Percentiles rank a stretch among this genome's conserved stretches.
These are phyloP conservation scores for Lasioglossum oenotherae DNA, from an alignment of 2,888 invertebrate genomes.

Conservation along the genomic window DNA sequence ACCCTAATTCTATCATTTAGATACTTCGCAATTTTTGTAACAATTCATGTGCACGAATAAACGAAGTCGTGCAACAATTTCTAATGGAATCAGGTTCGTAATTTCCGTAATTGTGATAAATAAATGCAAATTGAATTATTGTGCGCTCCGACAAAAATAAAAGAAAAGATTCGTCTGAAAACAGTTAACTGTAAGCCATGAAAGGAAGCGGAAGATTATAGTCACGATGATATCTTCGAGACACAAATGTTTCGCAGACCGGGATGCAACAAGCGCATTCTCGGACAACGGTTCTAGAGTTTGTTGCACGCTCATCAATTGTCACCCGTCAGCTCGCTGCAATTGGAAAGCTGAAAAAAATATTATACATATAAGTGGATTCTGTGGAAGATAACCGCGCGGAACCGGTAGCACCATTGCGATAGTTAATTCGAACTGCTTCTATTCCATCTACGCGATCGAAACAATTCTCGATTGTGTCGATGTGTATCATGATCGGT, in stretches of 20 bases:
- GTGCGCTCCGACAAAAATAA: too few relatives aligned
- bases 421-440: neutral
- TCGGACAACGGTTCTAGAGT: conserved; percentile 3
- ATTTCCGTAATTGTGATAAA: too few relatives aligned
- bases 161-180: neutral
- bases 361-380: neutral
- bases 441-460: neutral
- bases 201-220: neutral
- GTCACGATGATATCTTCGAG: neutral
- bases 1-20: too few relatives aligned
- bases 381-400: neutral
- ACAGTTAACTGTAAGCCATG: neutral
- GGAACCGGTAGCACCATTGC: neutral
- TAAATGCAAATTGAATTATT: too few relatives aligned
- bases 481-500: neutral
- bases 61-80: too few relatives aligned
- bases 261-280: neutral
- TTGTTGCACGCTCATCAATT: conserved; percentile 19
- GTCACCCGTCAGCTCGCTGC: conserved; percentile 11
- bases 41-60: too few relatives aligned
- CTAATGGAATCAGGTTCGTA: too few relatives aligned
- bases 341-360: conserved; percentile 5
- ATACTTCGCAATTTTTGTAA: too few relatives aligned
- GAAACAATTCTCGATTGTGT: neutral
- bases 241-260: conserved; percentile 1